Conservation (phyloP, 2,888 invertebrate genomes). For the Tachina fera region DNA sequence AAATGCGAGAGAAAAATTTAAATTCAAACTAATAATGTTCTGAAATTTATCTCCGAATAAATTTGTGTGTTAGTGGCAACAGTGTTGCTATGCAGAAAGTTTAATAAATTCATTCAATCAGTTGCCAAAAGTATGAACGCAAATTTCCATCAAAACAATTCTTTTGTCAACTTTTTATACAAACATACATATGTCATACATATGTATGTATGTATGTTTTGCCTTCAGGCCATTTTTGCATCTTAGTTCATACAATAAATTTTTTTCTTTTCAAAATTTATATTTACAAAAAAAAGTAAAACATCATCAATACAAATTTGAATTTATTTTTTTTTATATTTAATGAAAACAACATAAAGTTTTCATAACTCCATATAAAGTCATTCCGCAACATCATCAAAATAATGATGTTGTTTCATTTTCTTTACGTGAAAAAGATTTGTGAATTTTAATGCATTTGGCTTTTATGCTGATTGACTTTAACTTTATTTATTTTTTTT, state of each 20-base stretch:
- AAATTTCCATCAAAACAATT: slow-evolving; percentile 39
- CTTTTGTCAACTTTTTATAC: slow-evolving; percentile 3
- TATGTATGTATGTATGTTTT: background rate
- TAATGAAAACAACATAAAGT: slow-evolving; percentile 25
- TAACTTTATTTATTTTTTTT: slow-evolving; percentile 27
- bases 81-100: background rate
- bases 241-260: background rate
- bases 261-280: slow-evolving; percentile 24
- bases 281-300: slow-evolving; percentile 7
- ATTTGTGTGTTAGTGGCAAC: background rate
- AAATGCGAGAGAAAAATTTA: slow-evolving; percentile 18
- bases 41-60: slow-evolving; percentile 44
- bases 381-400: slow-evolving; percentile 68
- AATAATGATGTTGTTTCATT: slow-evolving; percentile 70
- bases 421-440: slow-evolving; percentile 29
- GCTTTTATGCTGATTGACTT: slow-evolving; percentile 62
- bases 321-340: slow-evolving; percentile 49
- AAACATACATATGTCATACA: no score
- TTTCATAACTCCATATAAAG: slow-evolving; percentile 71
- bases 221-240: background rate
- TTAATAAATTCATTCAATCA: slow-evolving; percentile 38
- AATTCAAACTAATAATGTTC: slow-evolving; percentile 33
- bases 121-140: slow-evolving; percentile 8
- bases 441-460: slow-evolving; percentile 63
- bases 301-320: slow-evolving; percentile 45